Conservation (phyloP, 2,888 invertebrate species). For the Serrognathus titanus region DNA sequence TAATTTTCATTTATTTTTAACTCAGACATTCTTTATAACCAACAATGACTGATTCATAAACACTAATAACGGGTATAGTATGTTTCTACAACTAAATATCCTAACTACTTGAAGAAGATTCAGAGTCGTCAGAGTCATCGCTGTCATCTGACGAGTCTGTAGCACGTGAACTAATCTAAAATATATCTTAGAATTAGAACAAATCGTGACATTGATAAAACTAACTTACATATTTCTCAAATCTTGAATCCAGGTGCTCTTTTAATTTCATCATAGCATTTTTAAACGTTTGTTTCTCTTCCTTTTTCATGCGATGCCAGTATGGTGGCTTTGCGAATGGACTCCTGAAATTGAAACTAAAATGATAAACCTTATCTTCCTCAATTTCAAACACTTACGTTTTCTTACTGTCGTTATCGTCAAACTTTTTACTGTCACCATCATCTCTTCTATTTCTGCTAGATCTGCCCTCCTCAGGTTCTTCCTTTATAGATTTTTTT, state of each 20-base stretch:
- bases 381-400: conserved; percentile 5
- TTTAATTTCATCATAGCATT: conserved; percentile 17
- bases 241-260: conserved; percentile 12
- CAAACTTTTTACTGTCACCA: background rate
- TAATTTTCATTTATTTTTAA: too few species aligned
- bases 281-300: conserved; percentile 14
- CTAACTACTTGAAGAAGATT: conserved; percentile 12
- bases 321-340: conserved; percentile 15
- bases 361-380: background rate
- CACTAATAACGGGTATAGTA: background rate
- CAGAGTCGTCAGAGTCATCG: conserved; percentile 11
- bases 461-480: conserved; percentile 2
- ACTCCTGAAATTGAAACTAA: conserved; percentile 3
- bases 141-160: conserved; percentile 10
- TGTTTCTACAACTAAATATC: conserved; percentile 6
- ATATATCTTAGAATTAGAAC: background rate
- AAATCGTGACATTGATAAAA: background rate
- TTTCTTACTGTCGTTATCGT: conserved; percentile 8
- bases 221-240: conserved; percentile 16
- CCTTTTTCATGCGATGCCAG: conserved; percentile 17
- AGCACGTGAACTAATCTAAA: conserved; percentile 10
- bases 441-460: background rate
- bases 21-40: background rate
- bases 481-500: background rate
- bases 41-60: background rate